These are phyloP conservation scores for Buteo buteo DNA, from an alignment of 2,113 vertebrate genomes.

Conservation along the genomic window DNA sequence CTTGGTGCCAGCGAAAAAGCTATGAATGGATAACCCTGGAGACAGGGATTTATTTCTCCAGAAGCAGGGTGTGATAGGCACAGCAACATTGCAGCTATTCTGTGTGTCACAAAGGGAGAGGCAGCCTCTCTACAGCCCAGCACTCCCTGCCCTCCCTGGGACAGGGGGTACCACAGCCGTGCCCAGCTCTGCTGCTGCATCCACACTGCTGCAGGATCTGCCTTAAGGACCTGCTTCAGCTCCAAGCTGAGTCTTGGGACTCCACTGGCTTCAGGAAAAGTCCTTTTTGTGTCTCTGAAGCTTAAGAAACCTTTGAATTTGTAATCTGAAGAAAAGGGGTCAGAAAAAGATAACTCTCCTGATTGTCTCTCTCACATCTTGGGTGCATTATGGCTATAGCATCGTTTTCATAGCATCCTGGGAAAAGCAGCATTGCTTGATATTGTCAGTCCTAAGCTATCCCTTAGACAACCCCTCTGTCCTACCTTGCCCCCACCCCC, in stretches of 20 bases:
- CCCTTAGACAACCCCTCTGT: background rate
- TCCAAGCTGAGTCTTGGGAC: background rate
- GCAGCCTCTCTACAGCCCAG: background rate
- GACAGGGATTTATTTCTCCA: background rate
- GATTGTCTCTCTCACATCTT: rapidly evolving
- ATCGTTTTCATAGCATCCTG: background rate
- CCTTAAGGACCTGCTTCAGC: background rate
- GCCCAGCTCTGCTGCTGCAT: background rate
- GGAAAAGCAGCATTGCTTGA: background rate
- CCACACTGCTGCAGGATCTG: background rate
- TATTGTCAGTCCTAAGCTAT: background rate
- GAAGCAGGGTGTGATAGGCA: background rate
- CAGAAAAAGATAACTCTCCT: background rate
- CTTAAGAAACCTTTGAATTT: background rate
- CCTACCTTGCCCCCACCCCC: background rate
- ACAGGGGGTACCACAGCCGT: too few relatives aligned
- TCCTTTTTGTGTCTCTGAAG: background rate
- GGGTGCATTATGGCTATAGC: background rate
- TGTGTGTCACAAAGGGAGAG: rapidly evolving
- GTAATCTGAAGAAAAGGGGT: background rate
- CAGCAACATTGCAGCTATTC: rapidly evolving
- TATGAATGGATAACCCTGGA: background rate
- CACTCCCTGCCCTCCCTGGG: background rate
- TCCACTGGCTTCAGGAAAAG: background rate
- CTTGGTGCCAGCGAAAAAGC: background rate